Evolutionary conservation across 1,140 invertebrate genomes (phyloP).

Genomic region (Drosophila novamexicana): DNA sequence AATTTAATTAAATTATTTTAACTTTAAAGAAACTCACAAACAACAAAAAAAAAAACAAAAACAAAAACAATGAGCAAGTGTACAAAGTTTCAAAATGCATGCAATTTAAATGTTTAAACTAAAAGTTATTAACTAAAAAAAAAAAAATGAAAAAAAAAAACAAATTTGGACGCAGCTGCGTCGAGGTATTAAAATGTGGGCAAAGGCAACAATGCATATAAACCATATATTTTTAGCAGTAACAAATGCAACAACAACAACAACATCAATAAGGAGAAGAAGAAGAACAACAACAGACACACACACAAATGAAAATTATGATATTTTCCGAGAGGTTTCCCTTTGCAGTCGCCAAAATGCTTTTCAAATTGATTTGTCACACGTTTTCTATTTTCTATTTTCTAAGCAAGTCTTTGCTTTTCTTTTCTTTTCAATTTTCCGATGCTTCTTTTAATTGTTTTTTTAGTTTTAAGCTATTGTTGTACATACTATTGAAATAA

Average conservation of each 20-base stretch:
- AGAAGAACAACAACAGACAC: constrained; percentile 11
- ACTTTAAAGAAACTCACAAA: constrained; percentile 61
- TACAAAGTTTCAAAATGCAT: constrained; percentile 70
- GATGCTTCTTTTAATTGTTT: constrained; percentile 57
- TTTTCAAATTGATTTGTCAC: constrained; percentile 33
- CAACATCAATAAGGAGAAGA: constrained; percentile 29
- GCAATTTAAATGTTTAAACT: constrained; percentile 68
- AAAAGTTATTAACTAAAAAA: constrained; percentile 67
- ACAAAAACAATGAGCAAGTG: constrained; percentile 47
- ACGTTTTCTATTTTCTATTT: constrained; percentile 13
- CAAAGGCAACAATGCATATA: constrained; percentile 36
- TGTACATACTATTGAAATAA: constrained; percentile 64
- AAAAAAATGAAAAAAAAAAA: constrained; percentile 12
- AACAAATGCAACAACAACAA: constrained; percentile 16
- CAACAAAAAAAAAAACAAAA: constrained; percentile 42
- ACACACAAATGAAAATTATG: constrained; percentile 8
- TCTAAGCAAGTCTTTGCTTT: neutral
- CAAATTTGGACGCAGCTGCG: constrained; percentile 17
- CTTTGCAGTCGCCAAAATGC: constrained; percentile 20
- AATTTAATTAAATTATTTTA: constrained; percentile 72
- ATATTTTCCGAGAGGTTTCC: constrained; percentile 28
- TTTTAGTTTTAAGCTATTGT: constrained; percentile 75
- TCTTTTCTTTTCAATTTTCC: neutral
- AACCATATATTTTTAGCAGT: constrained; percentile 49
- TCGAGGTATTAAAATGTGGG: constrained; percentile 34